Evolutionary conservation across 1,140 invertebrate species (phyloP).

Genomic region (Probaryconus sp.): DNA sequence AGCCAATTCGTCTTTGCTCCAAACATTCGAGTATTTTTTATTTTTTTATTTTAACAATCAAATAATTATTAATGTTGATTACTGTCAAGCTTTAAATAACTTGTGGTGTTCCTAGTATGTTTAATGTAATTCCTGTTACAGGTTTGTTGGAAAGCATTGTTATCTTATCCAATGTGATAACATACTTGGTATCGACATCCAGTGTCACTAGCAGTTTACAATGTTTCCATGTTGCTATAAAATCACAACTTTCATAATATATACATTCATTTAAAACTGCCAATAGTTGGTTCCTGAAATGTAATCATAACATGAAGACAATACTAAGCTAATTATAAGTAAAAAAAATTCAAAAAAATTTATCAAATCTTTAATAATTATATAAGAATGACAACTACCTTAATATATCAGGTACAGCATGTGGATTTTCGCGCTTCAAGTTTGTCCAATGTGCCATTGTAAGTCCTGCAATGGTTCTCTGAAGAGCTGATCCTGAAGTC

Average conservation of each 20-base stretch:
- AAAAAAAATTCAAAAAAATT: too few species aligned
- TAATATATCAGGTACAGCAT: conserved; percentile 69
- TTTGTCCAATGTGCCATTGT: conserved; percentile 85
- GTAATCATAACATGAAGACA: too few species aligned
- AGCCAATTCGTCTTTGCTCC: conserved; percentile 86
- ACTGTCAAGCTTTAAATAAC: background rate
- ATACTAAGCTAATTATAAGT: conserved; percentile 1
- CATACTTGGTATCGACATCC: conserved; percentile 67
- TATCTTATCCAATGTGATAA: conserved; percentile 85
- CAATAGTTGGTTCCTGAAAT: conserved; percentile 80
- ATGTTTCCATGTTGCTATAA: conserved; percentile 90
- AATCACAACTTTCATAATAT: conserved; percentile 94
- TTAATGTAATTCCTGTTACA: conserved; percentile 70
- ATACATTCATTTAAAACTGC: conserved; percentile 89
- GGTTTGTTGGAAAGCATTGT: conserved; percentile 79
- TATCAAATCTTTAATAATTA: too few species aligned
- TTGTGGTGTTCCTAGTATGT: conserved; percentile 8
- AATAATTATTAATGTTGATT: conserved; percentile 53
- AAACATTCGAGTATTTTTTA: conserved; percentile 85
- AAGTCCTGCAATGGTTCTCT: conserved; percentile 88
- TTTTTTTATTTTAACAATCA: conserved; percentile 82
- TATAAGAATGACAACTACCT: too few species aligned
- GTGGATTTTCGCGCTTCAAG: conserved; percentile 63
- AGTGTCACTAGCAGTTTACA: conserved; percentile 84
- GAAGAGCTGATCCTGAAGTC: conserved; percentile 91